Percentiles rank a stretch among this genome's conserved stretches.
These are phyloP conservation scores for Cassiopea andromeda DNA, from an alignment of 30 jellyfish, hydroid and myxozoan species.

Conservation along the genomic window DNA sequence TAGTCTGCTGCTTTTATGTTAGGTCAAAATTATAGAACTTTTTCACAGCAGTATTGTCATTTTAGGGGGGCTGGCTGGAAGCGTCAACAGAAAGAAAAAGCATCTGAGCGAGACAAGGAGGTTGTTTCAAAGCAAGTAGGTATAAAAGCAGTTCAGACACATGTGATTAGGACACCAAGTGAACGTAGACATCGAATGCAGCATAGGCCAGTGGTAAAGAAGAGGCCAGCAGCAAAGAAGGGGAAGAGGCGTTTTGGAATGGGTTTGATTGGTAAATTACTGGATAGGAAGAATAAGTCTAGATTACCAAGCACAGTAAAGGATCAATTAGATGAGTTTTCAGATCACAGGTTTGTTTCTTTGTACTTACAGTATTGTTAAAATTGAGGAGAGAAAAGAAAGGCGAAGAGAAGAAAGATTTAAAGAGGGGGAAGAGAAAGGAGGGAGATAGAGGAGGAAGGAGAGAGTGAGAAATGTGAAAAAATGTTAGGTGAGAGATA, in stretches of 20 bases:
- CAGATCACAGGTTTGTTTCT: slow-evolving; percentile 86
- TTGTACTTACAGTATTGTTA: not conserved
- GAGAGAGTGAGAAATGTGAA: too few relatives aligned
- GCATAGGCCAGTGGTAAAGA: slow-evolving; percentile 72
- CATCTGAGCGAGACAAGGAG: slow-evolving; percentile 65
- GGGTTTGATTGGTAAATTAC: slow-evolving; percentile 81
- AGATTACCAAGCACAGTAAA: slow-evolving; percentile 76
- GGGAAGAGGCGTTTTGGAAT: slow-evolving; percentile 83
- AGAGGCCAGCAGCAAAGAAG: slow-evolving; percentile 44
- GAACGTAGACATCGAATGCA: slow-evolving; percentile 93
- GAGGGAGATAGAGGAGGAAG: too few relatives aligned
- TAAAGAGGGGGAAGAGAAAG: too few relatives aligned
- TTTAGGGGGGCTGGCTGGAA: slow-evolving; percentile 84
- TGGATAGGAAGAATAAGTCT: slow-evolving; percentile 72
- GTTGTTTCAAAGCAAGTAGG: slow-evolving; percentile 52
- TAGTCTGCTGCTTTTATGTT: too few relatives aligned
- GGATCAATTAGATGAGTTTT: slow-evolving; percentile 84
- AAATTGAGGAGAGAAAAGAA: too few relatives aligned
- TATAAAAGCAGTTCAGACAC: slow-evolving; percentile 75
- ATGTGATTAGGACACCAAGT: slow-evolving; percentile 79
- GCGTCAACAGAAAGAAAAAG: slow-evolving; percentile 74
- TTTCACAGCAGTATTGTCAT: not conserved
- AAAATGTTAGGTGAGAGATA: too few relatives aligned
- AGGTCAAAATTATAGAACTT: too few relatives aligned
- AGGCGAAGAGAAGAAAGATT: too few relatives aligned